Evolutionary conservation across 2,113 vertebrate species (phyloP).

Genomic region (Archilochus colubris): DNA sequence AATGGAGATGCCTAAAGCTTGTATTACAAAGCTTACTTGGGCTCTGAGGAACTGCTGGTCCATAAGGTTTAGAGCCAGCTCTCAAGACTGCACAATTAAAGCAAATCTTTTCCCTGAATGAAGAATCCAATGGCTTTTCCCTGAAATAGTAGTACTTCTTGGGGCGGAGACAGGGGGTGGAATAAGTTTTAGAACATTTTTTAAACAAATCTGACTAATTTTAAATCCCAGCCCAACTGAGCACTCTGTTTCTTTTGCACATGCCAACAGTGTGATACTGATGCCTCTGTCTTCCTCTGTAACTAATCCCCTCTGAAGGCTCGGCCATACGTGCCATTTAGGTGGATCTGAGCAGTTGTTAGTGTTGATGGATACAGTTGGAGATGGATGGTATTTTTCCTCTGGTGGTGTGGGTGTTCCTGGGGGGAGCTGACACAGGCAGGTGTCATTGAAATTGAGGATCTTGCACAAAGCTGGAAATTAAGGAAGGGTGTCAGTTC

Average conservation of each 20-base stretch:
- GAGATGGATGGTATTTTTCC: not conserved
- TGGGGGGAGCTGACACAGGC: conserved; percentile 13
- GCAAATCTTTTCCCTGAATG: conserved; percentile 1
- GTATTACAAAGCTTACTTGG: not conserved
- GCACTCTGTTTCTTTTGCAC: not conserved
- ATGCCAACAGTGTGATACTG: not conserved
- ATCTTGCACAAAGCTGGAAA: not conserved
- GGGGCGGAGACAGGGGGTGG: not conserved
- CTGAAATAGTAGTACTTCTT: conserved; percentile 5
- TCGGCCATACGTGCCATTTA: not conserved
- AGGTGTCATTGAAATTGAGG: not conserved
- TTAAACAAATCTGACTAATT: conserved; percentile 17
- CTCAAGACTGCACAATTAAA: not conserved
- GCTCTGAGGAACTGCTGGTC: not conserved
- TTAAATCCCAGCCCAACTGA: conserved; percentile 16
- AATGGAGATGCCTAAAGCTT: not conserved
- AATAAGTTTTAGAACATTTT: conserved; percentile 6
- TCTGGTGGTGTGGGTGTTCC: not conserved
- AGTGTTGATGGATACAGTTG: conserved; percentile 4
- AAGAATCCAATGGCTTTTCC: not conserved
- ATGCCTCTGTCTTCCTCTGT: not conserved
- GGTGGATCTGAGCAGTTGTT: not conserved
- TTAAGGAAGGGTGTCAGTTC: conserved; percentile 20
- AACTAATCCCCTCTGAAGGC: conserved; percentile 23
- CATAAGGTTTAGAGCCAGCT: not conserved